Evolutionary conservation across 2,888 invertebrate species (phyloP).

Genomic region (Nebria salina): DNA sequence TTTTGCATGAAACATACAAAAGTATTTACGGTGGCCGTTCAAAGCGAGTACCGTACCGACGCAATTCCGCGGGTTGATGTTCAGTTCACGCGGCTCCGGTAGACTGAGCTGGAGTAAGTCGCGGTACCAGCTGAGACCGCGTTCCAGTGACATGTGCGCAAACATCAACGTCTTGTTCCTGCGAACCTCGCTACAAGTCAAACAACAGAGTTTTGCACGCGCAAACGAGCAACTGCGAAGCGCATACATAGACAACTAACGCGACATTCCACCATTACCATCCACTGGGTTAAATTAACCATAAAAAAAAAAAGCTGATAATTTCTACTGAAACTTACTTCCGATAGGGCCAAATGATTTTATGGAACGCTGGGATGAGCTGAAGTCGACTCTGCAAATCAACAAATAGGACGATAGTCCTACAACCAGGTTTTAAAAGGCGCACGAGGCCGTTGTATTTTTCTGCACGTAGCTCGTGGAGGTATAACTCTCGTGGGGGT

Average conservation of each 20-base stretch:
- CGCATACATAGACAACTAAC: not conserved
- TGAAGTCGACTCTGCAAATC: conserved; percentile 88
- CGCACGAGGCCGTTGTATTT: conserved; percentile 95
- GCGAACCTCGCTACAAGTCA: conserved; percentile 51
- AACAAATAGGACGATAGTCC: conserved; percentile 90
- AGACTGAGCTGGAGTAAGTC: conserved; percentile 88
- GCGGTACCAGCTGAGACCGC: conserved; percentile 93
- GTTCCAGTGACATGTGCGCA: conserved; percentile 91
- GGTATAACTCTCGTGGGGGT: conserved; percentile 73
- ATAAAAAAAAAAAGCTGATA: not conserved
- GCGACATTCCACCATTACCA: not conserved
- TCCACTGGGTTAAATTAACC: not conserved
- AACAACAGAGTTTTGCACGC: not conserved
- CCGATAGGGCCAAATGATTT: conserved; percentile 94
- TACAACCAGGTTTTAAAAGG: conserved; percentile 91
- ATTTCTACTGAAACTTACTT: conserved; percentile 70
- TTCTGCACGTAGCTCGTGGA: conserved; percentile 93
- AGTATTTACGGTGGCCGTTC: conserved; percentile 97
- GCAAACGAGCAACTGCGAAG: not conserved
- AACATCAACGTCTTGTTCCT: conserved; percentile 97
- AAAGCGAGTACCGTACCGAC: conserved; percentile 95
- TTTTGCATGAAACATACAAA: conserved; percentile 98
- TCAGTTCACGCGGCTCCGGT: conserved; percentile 81
- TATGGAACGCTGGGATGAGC: conserved; percentile 90
- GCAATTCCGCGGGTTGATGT: conserved; percentile 96